These are phyloP conservation scores for Gymnothorax javanicus DNA, from an alignment of 2,797 vertebrate species.

Conservation along the genomic window DNA sequence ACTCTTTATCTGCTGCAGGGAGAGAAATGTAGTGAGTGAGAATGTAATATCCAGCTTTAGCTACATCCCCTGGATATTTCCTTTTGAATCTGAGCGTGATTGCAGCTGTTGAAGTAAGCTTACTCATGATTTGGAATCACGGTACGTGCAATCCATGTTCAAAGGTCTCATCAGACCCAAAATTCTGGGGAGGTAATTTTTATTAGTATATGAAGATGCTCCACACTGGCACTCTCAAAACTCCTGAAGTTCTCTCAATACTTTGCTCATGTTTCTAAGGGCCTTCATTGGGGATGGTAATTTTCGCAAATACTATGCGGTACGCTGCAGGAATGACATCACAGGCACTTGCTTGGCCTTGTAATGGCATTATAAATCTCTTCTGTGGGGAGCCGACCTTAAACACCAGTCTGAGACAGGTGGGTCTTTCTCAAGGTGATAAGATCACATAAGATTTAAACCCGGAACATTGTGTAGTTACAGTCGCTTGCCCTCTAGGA, in stretches of 20 bases:
- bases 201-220: no score
- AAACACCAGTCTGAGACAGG: neutral
- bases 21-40: neutral
- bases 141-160: neutral
- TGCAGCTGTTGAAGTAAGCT: neutral
- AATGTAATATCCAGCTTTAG: neutral
- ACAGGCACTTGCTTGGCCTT: neutral
- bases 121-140: neutral
- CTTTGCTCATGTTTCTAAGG: no score
- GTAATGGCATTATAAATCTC: neutral
- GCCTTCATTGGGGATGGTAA: no score
- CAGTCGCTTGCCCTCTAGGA: neutral
- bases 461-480: neutral
- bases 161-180: neutral
- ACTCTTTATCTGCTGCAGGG: neutral
- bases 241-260: no score
- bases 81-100: neutral
- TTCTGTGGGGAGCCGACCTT: neutral
- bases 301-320: neutral
- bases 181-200: neutral
- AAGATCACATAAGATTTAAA: neutral
- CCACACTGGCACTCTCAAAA: no score
- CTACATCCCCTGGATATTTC: neutral
- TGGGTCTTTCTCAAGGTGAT: neutral
- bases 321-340: neutral